A percentile compares a stretch with the other conserved stretches of the same genome.
Evolutionary conservation across 2,888 invertebrate species (phyloP).

Genomic region (Mamestra brassicae): DNA sequence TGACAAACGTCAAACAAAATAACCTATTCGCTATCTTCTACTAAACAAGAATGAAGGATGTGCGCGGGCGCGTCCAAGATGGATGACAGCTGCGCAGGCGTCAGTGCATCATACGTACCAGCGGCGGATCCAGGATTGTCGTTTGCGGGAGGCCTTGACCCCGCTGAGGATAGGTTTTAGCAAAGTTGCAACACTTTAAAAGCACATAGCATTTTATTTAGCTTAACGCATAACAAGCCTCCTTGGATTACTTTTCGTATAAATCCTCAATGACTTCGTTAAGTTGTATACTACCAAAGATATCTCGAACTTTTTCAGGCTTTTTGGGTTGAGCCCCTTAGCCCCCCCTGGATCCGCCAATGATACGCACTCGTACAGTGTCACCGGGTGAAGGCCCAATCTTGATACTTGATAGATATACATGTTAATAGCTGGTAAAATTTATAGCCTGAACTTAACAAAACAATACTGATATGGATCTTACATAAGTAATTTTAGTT

Average conservation of each 20-base stretch:
- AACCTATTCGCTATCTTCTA: constrained; percentile 54
- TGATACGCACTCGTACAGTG: constrained; percentile 11
- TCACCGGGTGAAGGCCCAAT: constrained; percentile 63
- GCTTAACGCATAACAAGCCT: too few species aligned
- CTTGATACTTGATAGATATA: constrained; percentile 58
- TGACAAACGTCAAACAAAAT: constrained; percentile 55
- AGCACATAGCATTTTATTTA: too few species aligned
- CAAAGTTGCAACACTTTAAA: too few species aligned
- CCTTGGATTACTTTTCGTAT: too few species aligned
- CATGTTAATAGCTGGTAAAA: constrained; percentile 57
- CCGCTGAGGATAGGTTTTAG: too few species aligned
- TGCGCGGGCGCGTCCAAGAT: constrained; percentile 57
- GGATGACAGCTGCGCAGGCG: constrained; percentile 58
- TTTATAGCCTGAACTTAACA: constrained; percentile 60
- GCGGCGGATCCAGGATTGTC: too few species aligned
- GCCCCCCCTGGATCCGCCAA: too few species aligned
- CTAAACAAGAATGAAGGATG: constrained; percentile 60
- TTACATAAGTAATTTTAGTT: constrained; percentile 58
- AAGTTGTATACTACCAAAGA: too few species aligned
- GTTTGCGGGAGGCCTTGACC: too few species aligned
- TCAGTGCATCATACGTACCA: constrained; percentile 54
- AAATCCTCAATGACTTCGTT: too few species aligned
- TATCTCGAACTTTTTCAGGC: too few species aligned
- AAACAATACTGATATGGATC: constrained; percentile 65
- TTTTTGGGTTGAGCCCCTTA: too few species aligned